Conservation (phyloP, 2,113 vertebrate genomes). For the Oenanthe oenanthe region DNA sequence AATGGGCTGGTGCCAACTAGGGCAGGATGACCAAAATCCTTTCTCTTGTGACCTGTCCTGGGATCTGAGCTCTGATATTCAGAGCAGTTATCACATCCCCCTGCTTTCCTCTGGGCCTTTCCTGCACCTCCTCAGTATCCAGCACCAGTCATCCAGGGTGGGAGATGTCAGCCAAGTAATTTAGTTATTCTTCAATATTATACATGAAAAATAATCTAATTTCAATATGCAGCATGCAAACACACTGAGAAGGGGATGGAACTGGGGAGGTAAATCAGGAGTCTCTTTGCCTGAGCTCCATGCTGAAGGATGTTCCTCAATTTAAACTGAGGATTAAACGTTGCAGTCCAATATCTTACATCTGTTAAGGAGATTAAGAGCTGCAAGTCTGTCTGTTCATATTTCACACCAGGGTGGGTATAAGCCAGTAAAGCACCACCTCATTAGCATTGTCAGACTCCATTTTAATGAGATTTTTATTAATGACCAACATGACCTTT, state of each 20-base stretch:
- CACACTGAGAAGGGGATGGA: background rate
- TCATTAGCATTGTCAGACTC: slow-evolving; percentile 54
- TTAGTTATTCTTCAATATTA: slow-evolving; percentile 7
- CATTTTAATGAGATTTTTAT: slow-evolving; percentile 70
- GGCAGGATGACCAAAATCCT: background rate
- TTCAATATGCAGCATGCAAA: background rate
- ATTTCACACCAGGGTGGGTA: slow-evolving; percentile 63
- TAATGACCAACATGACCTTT: slow-evolving; percentile 62
- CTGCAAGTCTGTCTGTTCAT: slow-evolving; percentile 54
- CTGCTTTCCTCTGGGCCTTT: background rate
- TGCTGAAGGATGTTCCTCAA: slow-evolving; percentile 21
- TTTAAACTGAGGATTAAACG: slow-evolving; percentile 49
- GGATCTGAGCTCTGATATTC: background rate
- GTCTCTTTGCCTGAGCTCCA: background rate
- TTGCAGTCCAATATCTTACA: slow-evolving; percentile 57
- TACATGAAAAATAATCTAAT: slow-evolving; percentile 24
- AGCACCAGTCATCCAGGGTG: background rate
- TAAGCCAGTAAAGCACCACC: slow-evolving; percentile 54
- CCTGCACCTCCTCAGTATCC: background rate
- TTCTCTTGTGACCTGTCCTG: background rate
- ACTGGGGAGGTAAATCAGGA: background rate
- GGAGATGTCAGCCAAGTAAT: background rate
- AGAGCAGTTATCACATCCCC: background rate
- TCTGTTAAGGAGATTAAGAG: slow-evolving; percentile 65
- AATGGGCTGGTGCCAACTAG: background rate